phyloP scores from a whole-genome alignment of 2,113 vertebrate species.

The Girardinichthys multiradiatus region DNA sequence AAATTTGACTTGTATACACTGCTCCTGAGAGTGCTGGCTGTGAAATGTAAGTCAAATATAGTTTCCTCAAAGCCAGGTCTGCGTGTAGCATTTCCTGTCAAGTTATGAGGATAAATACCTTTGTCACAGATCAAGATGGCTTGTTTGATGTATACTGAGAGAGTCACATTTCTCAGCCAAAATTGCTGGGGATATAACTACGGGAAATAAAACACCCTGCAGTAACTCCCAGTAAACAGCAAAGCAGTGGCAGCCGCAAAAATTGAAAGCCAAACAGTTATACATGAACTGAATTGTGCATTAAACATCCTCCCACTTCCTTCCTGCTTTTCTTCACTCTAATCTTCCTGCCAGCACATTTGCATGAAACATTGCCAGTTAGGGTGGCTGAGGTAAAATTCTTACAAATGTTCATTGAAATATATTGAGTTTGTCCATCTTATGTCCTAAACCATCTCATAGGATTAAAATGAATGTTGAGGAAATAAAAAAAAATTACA shows the following conservation, averaged over 20 bases:
- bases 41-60: slow-evolving; percentile 17
- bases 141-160: slow-evolving; percentile 32
- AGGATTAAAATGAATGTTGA: neutral
- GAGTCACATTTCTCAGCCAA: slow-evolving; percentile 47
- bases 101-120: slow-evolving; percentile 24
- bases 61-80: slow-evolving; percentile 13
- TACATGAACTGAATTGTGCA: slow-evolving; percentile 49
- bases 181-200: slow-evolving; percentile 26
- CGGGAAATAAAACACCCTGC: slow-evolving; percentile 17
- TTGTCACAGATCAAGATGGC: slow-evolving; percentile 27
- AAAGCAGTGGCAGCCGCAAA: slow-evolving; percentile 27
- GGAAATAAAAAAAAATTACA: neutral
- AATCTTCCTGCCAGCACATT: slow-evolving; percentile 19
- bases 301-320: slow-evolving; percentile 38
- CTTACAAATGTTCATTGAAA: neutral
- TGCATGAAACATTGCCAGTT: slow-evolving; percentile 9
- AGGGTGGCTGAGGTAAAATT: slow-evolving; percentile 6
- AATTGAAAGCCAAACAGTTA: slow-evolving; percentile 47
- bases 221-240: slow-evolving; percentile 36
- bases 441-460: neutral
- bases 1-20: slow-evolving; percentile 12
- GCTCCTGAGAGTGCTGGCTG: slow-evolving; percentile 24
- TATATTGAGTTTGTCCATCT: neutral
- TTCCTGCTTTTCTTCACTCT: slow-evolving; percentile 29
- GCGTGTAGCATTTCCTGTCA: slow-evolving; percentile 15